Percentiles rank a stretch among this genome's conserved stretches.
These are phyloP conservation scores for Scrobipalpa atriplicella DNA, from an alignment of 2,888 invertebrate genomes.

Conservation along the genomic window DNA sequence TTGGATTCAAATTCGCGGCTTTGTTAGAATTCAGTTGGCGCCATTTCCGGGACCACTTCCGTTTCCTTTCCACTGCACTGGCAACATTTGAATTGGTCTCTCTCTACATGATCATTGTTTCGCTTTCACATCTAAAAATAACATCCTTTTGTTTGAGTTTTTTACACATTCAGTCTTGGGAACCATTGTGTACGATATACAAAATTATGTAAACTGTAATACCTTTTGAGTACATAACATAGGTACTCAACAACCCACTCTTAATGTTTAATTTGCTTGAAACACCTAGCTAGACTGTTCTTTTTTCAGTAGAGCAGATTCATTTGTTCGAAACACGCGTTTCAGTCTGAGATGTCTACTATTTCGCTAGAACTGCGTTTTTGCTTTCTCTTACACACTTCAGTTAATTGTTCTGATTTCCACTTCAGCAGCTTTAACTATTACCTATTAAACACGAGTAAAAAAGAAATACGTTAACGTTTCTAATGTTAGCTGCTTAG, in stretches of 20 bases:
- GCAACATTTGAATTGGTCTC: conserved; percentile 3
- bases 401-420: conserved; percentile 6
- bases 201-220: too few relatives aligned
- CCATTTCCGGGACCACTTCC: conserved; percentile 17
- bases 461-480: neutral
- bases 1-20: neutral
- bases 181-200: neutral
- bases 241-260: too few relatives aligned
- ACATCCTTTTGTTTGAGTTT: neutral
- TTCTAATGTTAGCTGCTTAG: neutral
- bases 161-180: neutral
- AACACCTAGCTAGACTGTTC: neutral
- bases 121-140: conserved; percentile 15
- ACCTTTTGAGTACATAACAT: too few relatives aligned
- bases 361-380: neutral
- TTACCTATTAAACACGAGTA: neutral
- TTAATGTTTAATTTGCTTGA: neutral
- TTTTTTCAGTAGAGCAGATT: neutral
- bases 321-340: neutral
- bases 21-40: conserved; percentile 14
- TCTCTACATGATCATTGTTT: neutral
- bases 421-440: conserved; percentile 3
- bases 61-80: conserved; percentile 7
- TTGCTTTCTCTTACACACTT: conserved; percentile 1
- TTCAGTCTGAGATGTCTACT: neutral